Evolutionary conservation across 2,797 vertebrate species (phyloP).

Genomic region (Petrocephalus schoutedeni): DNA sequence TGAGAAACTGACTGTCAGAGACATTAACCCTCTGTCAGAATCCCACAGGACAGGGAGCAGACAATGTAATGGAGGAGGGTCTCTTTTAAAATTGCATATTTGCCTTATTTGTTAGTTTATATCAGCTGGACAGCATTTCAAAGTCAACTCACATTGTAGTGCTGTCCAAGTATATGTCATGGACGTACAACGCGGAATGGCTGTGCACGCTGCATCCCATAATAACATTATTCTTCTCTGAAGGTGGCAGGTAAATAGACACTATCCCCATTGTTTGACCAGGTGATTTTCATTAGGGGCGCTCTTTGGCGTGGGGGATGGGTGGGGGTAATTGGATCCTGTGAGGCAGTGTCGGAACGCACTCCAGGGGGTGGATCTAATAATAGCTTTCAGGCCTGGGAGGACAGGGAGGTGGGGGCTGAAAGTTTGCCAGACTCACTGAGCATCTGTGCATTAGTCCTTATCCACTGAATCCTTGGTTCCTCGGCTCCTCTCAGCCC

Average conservation of each 20-base stretch:
- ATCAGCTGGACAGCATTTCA: neutral
- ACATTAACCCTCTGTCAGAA: neutral
- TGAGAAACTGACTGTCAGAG: neutral
- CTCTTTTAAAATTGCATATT: neutral
- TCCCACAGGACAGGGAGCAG: conserved; percentile 1
- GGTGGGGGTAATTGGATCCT: conserved; percentile 12
- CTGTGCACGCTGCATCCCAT: neutral
- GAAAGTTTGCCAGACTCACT: neutral
- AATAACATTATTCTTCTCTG: conserved; percentile 12
- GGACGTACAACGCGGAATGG: neutral
- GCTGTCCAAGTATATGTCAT: neutral
- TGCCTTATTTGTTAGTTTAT: neutral
- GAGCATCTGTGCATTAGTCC: neutral
- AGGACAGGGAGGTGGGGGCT: neutral
- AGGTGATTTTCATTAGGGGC: conserved; percentile 22
- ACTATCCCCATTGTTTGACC: neutral
- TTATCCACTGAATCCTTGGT: neutral
- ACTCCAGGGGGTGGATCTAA: conserved; percentile 14
- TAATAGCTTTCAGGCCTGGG: conserved; percentile 15
- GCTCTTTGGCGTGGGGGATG: neutral
- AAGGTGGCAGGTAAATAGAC: conserved; percentile 15
- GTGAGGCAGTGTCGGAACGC: conserved; percentile 12
- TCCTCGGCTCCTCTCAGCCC: neutral
- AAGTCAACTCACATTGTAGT: neutral
- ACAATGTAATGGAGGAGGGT: neutral